A percentile compares a stretch with the other conserved stretches of the same genome.
These are phyloP conservation scores for Leptosomus discolor DNA, from an alignment of 2,113 vertebrate species.

Conservation along the genomic window DNA sequence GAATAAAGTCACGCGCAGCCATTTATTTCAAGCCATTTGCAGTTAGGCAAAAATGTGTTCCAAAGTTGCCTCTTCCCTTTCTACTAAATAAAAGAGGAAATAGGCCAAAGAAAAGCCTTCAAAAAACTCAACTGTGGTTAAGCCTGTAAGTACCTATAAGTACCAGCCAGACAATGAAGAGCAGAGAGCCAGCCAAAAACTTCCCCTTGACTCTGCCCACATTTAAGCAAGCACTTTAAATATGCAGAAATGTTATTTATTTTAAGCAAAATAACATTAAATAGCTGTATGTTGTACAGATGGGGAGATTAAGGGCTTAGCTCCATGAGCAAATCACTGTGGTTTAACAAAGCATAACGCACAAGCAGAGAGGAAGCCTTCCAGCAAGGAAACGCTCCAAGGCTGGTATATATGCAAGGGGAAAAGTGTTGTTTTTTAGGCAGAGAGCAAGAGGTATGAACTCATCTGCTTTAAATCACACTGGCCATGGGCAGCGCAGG, in stretches of 20 bases:
- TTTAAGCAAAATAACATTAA: not conserved
- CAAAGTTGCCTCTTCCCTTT: not conserved
- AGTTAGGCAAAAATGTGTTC: not conserved
- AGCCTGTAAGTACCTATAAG: not conserved
- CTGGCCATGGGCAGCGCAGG: not conserved
- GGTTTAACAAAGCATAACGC: not conserved
- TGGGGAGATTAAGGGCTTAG: not conserved
- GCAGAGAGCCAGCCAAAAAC: not conserved
- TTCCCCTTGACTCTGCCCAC: not conserved
- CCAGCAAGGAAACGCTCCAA: not conserved
- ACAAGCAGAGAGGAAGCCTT: not conserved
- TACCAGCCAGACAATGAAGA: not conserved
- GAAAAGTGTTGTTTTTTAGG: not conserved
- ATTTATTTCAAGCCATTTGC: not conserved
- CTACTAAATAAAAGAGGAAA: not conserved
- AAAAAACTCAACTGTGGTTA: not conserved
- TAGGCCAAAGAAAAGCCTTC: not conserved
- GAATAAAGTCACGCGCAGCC: not conserved
- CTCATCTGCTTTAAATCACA: not conserved
- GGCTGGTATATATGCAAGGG: not conserved
- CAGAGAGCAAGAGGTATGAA: not conserved
- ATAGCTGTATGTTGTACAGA: not conserved
- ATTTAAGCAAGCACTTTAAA: not conserved
- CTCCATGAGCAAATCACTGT: not conserved
- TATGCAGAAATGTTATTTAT: not conserved